A percentile compares a stretch with the other conserved stretches of the same genome.
These are phyloP conservation scores for Apodemus agrarius DNA, from an alignment of 2,797 vertebrate species.

Conservation along the genomic window DNA sequence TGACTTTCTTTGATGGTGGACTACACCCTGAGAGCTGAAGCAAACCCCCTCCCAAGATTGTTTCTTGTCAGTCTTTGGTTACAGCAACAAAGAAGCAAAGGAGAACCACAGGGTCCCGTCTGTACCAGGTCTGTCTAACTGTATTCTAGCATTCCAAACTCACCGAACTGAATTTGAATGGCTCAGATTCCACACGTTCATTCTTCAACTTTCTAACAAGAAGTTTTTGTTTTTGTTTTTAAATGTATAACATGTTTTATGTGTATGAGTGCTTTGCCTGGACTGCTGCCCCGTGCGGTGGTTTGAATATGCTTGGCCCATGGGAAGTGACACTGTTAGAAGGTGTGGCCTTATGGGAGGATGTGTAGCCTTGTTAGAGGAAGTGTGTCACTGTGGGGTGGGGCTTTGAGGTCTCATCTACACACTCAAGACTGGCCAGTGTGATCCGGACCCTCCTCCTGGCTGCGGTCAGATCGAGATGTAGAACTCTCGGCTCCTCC, in stretches of 20 bases:
- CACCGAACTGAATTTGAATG: not conserved
- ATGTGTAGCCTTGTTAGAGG: too few species aligned
- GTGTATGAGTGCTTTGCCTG: not conserved
- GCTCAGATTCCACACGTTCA: not conserved
- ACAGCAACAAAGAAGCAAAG: not conserved
- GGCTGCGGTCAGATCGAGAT: not conserved
- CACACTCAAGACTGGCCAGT: too few species aligned
- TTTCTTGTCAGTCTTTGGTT: not conserved
- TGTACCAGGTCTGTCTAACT: not conserved
- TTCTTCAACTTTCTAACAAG: not conserved
- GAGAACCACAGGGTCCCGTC: not conserved
- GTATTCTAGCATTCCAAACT: constrained; percentile 5
- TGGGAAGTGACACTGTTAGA: not conserved
- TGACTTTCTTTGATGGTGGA: not conserved
- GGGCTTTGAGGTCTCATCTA: too few species aligned
- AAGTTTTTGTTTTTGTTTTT: not conserved
- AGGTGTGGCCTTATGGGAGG: not conserved
- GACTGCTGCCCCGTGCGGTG: not conserved
- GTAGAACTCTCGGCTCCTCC: not conserved
- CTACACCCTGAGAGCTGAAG: not conserved
- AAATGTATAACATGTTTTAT: not conserved
- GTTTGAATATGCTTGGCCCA: not conserved
- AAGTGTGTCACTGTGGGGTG: too few species aligned
- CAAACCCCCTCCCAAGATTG: not conserved
- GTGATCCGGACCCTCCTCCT: too few species aligned